phyloP scores from a whole-genome alignment of 2,113 vertebrate species.

The Parus major region DNA sequence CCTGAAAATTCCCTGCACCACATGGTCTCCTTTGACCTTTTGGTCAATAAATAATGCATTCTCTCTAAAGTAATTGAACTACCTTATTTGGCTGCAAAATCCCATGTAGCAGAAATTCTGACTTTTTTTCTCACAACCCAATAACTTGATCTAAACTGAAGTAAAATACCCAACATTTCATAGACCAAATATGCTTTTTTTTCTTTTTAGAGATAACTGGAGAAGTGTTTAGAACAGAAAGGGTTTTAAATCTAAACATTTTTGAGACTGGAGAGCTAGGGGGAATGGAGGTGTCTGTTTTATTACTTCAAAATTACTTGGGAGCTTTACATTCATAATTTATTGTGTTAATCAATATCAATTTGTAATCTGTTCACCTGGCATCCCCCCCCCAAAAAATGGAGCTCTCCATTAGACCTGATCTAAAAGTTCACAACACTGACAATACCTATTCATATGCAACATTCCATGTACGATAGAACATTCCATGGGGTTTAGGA shows the following conservation, averaged over 20 bases:
- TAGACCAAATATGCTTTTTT: background rate
- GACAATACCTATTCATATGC: background rate
- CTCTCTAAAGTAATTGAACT: constrained; percentile 37
- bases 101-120: background rate
- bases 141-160: background rate
- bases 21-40: constrained; percentile 64
- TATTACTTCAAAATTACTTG: background rate
- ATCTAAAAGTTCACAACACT: background rate
- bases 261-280: background rate
- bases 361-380: background rate
- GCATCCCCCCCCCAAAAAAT: background rate
- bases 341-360: background rate
- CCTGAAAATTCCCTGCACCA: constrained; percentile 39
- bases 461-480: background rate
- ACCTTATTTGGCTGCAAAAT: constrained; percentile 43
- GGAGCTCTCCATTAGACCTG: background rate
- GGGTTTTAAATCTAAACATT: background rate
- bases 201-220: background rate
- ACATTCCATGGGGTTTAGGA: background rate
- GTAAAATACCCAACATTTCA: background rate
- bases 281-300: background rate
- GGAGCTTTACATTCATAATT: background rate
- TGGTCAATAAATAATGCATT: constrained; percentile 70
- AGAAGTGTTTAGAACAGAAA: background rate
- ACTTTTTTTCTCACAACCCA: background rate